Evolutionary conservation across 2,797 vertebrate genomes (phyloP).

Genomic region (Manis javanica): DNA sequence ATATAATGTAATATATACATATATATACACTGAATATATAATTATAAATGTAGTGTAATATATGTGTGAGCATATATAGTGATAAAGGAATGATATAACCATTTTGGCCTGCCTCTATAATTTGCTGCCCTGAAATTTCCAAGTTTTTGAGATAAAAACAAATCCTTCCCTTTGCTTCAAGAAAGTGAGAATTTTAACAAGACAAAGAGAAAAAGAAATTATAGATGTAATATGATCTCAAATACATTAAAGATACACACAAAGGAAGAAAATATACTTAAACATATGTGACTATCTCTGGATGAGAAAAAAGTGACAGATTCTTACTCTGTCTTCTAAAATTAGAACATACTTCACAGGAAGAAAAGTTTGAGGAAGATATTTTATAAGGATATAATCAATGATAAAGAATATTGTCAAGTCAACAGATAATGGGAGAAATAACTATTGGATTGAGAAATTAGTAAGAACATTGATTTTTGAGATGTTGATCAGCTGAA

Average conservation of each 20-base stretch:
- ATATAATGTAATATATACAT: background rate
- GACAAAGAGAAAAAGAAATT: background rate
- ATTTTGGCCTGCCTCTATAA: background rate
- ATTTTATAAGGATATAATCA: conserved; percentile 23
- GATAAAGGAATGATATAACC: background rate
- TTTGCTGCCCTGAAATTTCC: background rate
- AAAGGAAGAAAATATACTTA: background rate
- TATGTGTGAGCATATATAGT: background rate
- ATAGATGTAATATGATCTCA: background rate
- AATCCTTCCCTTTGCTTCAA: background rate
- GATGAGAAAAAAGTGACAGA: background rate
- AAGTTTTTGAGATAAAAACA: background rate
- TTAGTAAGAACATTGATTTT: background rate
- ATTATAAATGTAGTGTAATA: background rate
- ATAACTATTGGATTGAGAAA: background rate
- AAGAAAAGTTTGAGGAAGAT: background rate
- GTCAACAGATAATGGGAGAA: background rate
- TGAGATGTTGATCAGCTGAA: background rate
- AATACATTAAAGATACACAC: background rate
- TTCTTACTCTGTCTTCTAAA: conserved; percentile 9
- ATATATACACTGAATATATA: background rate
- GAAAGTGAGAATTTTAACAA: conserved; percentile 9
- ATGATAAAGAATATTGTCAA: background rate
- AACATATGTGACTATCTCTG: background rate
- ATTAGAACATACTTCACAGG: background rate